Evolutionary conservation across 2,113 vertebrate genomes (phyloP).

Genomic region (Psilopogon haemacephalus): DNA sequence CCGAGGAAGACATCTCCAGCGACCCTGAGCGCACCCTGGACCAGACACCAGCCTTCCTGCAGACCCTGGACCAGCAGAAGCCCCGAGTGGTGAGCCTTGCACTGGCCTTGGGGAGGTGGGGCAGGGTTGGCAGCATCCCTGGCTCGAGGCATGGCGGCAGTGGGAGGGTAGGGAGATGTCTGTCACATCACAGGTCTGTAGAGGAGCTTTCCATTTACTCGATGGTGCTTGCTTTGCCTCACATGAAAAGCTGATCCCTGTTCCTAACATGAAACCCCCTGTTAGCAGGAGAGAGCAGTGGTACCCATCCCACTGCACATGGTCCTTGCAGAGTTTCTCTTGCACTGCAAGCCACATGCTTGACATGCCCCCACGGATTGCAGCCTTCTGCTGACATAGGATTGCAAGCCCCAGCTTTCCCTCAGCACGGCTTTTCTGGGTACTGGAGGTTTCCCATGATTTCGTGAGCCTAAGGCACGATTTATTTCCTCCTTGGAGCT

Average conservation of each 20-base stretch:
- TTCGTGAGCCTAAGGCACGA: not conserved
- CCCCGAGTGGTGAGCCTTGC: slow-evolving; percentile 87
- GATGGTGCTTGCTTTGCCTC: not conserved
- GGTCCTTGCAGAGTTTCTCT: not conserved
- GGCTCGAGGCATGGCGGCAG: not conserved
- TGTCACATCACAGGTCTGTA: not conserved
- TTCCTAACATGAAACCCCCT: not conserved
- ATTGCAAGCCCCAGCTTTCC: not conserved
- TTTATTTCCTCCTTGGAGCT: not conserved
- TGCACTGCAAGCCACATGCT: not conserved
- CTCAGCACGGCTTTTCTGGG: not conserved
- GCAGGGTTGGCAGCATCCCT: fast-evolving
- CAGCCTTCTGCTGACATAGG: not conserved
- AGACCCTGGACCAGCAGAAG: slow-evolving; percentile 86
- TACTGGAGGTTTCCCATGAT: slow-evolving; percentile 28
- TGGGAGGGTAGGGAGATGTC: not conserved
- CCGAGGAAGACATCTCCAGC: slow-evolving; percentile 95
- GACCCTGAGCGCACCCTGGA: slow-evolving; percentile 88
- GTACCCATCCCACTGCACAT: not conserved
- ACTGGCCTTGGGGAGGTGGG: not conserved
- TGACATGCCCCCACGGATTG: not conserved
- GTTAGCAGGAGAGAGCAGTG: fast-evolving
- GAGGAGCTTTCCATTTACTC: not conserved
- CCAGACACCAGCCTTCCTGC: slow-evolving; percentile 83
- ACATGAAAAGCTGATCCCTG: not conserved